Evolutionary conservation across 2,888 invertebrate genomes (phyloP).

Genomic region (Drosophila nigricruria): DNA sequence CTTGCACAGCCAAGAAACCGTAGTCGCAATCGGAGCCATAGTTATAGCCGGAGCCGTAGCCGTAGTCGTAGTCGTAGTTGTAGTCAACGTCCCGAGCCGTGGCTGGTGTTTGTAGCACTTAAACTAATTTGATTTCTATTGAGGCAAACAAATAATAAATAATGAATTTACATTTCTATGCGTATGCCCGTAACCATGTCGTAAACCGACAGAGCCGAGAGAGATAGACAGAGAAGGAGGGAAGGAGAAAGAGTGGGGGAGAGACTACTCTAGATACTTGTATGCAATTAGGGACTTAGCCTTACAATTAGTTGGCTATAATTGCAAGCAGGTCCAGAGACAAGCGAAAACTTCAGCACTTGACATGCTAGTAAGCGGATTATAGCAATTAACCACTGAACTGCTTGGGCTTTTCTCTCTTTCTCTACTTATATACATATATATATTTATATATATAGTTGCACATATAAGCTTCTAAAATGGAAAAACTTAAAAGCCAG

Average conservation of each 20-base stretch:
- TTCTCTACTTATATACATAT: not conserved
- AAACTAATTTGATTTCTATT: conserved; percentile 80
- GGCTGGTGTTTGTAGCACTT: conserved; percentile 63
- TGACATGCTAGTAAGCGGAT: conserved; percentile 65
- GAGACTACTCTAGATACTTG: conserved; percentile 26
- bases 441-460: not conserved
- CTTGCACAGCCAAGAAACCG: conserved; percentile 4
- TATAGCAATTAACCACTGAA: conserved; percentile 65
- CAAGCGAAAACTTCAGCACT: conserved; percentile 52
- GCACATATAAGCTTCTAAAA: conserved; percentile 12
- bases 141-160: conserved; percentile 81
- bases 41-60: not conserved
- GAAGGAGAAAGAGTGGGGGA: not conserved
- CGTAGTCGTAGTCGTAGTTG: conserved; percentile 3
- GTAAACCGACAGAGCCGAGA: conserved; percentile 10
- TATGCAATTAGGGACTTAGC: conserved; percentile 55
- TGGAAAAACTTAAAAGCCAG: conserved; percentile 30
- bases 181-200: conserved; percentile 43
- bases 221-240: not conserved
- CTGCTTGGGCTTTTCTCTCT: conserved; percentile 16
- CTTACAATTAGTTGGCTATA: conserved; percentile 58
- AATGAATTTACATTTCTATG: conserved; percentile 80
- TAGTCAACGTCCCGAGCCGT: conserved; percentile 19
- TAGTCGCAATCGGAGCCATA: not conserved
- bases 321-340: conserved; percentile 41